These are phyloP conservation scores for Gracilinanus agilis DNA, from an alignment of 2,113 vertebrate species.

Conservation along the genomic window DNA sequence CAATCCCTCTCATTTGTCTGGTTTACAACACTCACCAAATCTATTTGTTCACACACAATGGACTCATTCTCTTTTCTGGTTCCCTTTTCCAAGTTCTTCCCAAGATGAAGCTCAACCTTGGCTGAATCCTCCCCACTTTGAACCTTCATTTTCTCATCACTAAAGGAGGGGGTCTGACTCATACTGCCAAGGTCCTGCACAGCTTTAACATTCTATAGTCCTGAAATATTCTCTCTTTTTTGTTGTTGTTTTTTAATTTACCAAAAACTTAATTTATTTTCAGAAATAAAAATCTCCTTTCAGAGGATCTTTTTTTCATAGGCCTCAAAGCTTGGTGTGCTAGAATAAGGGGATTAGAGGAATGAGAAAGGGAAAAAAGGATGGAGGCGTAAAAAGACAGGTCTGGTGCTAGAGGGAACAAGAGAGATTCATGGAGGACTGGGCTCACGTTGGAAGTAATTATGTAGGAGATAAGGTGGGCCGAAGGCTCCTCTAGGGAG, in stretches of 20 bases:
- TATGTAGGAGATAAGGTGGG: background rate
- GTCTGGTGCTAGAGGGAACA: background rate
- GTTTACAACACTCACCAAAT: too few relatives aligned
- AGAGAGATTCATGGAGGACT: background rate
- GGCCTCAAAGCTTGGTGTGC: constrained; percentile 2
- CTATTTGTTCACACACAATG: too few relatives aligned
- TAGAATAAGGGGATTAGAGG: background rate
- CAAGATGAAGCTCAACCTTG: too few relatives aligned
- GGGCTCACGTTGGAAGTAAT: background rate
- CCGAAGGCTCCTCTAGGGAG: background rate
- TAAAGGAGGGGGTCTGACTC: too few relatives aligned
- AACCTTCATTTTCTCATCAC: too few relatives aligned
- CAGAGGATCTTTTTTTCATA: constrained; percentile 16
- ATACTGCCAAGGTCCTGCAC: too few relatives aligned
- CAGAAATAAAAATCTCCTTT: constrained; percentile 70
- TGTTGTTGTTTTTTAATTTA: constrained; percentile 62
- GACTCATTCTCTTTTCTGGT: too few relatives aligned
- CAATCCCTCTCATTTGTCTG: too few relatives aligned
- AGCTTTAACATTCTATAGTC: too few relatives aligned
- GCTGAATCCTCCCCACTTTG: too few relatives aligned
- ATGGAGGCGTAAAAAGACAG: background rate
- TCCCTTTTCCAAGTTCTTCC: too few relatives aligned
- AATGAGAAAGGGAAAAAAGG: background rate
- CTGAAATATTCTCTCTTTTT: too few relatives aligned
- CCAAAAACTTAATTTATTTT: constrained; percentile 75